Evolutionary conservation across 2,113 vertebrate species (phyloP).

Genomic region (Lepus timidus): DNA sequence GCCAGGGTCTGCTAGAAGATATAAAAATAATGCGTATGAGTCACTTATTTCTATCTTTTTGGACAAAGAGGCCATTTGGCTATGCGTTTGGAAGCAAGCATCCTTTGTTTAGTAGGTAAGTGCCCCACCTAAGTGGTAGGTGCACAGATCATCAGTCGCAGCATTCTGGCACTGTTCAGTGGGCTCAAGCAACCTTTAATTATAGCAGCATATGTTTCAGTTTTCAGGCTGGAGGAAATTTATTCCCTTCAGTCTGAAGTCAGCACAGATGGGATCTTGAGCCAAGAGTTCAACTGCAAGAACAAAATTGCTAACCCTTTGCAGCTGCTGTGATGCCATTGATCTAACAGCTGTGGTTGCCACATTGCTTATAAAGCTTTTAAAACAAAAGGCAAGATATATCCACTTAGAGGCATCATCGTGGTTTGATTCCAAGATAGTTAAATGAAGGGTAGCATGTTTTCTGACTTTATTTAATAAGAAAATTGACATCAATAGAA

Average conservation of each 20-base stretch:
- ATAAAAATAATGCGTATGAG: neutral
- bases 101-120: neutral
- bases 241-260: slow-evolving; percentile 62
- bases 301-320: slow-evolving; percentile 61
- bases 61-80: neutral
- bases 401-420: neutral
- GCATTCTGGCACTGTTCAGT: neutral
- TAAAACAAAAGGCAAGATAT: neutral
- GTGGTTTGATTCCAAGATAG: slow-evolving; percentile 13
- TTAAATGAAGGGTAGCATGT: neutral
- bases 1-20: neutral
- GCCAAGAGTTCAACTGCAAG: neutral
- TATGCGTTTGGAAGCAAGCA: neutral
- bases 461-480: slow-evolving; percentile 12
- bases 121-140: neutral
- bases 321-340: neutral
- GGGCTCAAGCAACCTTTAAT: slow-evolving; percentile 49
- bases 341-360: slow-evolving; percentile 56
- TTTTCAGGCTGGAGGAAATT: slow-evolving; percentile 35
- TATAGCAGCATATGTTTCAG: slow-evolving; percentile 65
- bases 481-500: neutral
- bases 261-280: slow-evolving; percentile 75
- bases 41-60: neutral
- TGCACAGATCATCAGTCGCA: neutral
- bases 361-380: neutral